phyloP scores from a whole-genome alignment of 1,140 invertebrate species.

The Dreissena polymorpha region DNA sequence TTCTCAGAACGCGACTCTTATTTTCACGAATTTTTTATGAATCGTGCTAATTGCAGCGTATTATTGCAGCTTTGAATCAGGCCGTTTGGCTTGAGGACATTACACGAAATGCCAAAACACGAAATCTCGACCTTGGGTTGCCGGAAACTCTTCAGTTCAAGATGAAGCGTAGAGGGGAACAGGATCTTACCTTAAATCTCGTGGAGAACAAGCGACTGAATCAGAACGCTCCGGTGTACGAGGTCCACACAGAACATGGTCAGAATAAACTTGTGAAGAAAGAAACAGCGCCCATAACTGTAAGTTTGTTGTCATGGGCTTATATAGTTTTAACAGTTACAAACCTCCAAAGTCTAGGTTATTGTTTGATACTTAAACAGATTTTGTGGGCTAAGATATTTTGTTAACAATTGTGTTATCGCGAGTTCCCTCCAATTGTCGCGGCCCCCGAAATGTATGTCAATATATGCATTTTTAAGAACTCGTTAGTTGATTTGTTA shows the following conservation, averaged over 20 bases:
- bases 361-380: neutral
- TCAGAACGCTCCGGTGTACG: neutral
- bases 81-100: neutral
- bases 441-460: too few species aligned
- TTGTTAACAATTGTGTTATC: too few species aligned
- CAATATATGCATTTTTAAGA: too few species aligned
- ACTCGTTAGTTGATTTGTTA: too few species aligned
- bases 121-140: neutral
- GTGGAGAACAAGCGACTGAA: neutral
- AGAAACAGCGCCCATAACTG: neutral
- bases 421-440: too few species aligned
- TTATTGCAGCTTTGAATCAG: too few species aligned
- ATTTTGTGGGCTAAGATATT: too few species aligned
- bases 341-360: neutral
- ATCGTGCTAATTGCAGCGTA: too few species aligned
- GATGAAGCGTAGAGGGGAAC: neutral
- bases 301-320: neutral
- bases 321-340: neutral
- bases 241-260: neutral
- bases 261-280: neutral
- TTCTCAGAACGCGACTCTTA: too few species aligned
- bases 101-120: neutral
- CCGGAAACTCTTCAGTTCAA: neutral
- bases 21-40: too few species aligned
- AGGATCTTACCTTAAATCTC: neutral